A percentile compares a stretch with the other conserved stretches of the same genome.
phyloP scores from a whole-genome alignment of 2,888 invertebrate genomes.

The Lobophora halterata region DNA sequence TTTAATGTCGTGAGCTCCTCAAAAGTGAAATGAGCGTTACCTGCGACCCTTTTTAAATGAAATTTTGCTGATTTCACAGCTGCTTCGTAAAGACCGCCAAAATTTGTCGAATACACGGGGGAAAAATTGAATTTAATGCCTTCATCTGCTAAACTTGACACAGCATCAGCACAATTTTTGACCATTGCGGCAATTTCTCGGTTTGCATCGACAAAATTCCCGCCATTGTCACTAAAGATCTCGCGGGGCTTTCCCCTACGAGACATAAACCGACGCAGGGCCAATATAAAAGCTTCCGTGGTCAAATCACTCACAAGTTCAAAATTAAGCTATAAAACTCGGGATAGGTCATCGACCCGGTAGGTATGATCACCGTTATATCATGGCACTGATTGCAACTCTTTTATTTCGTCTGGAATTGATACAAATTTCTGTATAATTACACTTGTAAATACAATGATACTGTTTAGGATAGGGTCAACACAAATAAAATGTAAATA shows the following conservation, averaged over 20 bases:
- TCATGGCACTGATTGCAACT: too few species aligned
- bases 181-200: slow-evolving; percentile 4
- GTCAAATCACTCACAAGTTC: slow-evolving; percentile 1
- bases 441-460: too few species aligned
- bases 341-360: too few species aligned
- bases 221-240: slow-evolving; percentile 6
- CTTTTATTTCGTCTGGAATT: too few species aligned
- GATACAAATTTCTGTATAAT: too few species aligned
- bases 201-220: slow-evolving; percentile 7
- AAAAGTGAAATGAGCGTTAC: slow-evolving; percentile 9
- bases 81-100: neutral
- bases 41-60: too few species aligned
- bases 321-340: neutral
- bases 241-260: slow-evolving; percentile 7
- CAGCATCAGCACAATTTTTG: slow-evolving; percentile 1
- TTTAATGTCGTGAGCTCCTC: slow-evolving; percentile 10
- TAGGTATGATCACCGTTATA: too few species aligned
- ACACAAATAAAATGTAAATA: too few species aligned
- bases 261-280: slow-evolving; percentile 5
- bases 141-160: neutral
- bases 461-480: too few species aligned
- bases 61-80: slow-evolving; percentile 1
- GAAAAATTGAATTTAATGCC: slow-evolving; percentile 5
- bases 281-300: slow-evolving; percentile 4
- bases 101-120: too few species aligned